Base-by-base conservation (phyloP, 2,888 invertebrate species). In the Polietes domitor region DNA sequence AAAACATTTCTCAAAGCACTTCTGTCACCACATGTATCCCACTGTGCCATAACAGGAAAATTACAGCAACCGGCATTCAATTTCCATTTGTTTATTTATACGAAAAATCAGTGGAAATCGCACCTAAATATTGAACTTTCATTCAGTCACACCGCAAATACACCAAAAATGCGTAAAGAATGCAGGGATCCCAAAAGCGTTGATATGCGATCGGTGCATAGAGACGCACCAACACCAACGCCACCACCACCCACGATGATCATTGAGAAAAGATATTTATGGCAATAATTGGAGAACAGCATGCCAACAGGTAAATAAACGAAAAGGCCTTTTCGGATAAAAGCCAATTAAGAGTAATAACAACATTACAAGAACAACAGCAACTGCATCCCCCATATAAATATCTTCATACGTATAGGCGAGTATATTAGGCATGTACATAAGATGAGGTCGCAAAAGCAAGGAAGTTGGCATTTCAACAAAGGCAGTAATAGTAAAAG, bases 201-300 rank as follows among this genome's bases (percentile, higher is more conserved):
- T 37, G 37, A 2, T 9, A 37, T 37, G 4, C 37, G 1, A 37
- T 10, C 10, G 10, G 9, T 9, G 37, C 1, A n/a, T n/a, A n/a
- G 32, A 3, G 37, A 37, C 12, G 28, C 65, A 26, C 2, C 43
- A 15, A 70, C 37, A 26, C 21, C 26, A 58, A 4, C 55, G 10
- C 72, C 28, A n/a, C 72, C 77, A 76, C 78, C 79, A 76, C 75
- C 82, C 82, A 72, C 65, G 75, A 82, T 72, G 71, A 82, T 82
- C 79, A 79, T 72, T 76, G 75, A 58, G 65, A 72, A 58, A 65
- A 76, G 26, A 72, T 75, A 79, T 82, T 82, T 79, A 82, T 65
- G 50, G 65, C 72, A 82, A 79, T 82, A 79, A 79, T 72, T 79
- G 50, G 50, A 26, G 50, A 82, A 65, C 82, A 78, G 78, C 82